Percentiles rank a stretch among this genome's conserved stretches.
Evolutionary conservation across 2,888 invertebrate genomes (phyloP).

Genomic region (Synergus laeviventris): DNA sequence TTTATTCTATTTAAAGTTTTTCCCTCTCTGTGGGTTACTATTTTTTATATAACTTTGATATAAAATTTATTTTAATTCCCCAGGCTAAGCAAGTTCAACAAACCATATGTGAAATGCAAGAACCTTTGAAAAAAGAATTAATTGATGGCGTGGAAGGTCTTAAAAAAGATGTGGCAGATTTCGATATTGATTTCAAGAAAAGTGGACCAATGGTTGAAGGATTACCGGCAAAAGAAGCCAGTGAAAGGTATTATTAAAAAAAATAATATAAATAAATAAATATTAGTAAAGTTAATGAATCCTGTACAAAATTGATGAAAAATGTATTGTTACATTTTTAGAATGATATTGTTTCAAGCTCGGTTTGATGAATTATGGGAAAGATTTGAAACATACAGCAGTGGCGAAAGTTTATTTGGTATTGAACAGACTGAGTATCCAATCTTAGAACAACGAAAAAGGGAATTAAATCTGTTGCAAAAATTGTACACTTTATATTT

Average conservation of each 20-base stretch:
- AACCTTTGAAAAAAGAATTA: constrained; percentile 85
- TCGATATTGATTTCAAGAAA: constrained; percentile 84
- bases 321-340: constrained; percentile 61
- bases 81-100: constrained; percentile 84
- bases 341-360: constrained; percentile 85
- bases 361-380: constrained; percentile 90
- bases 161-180: constrained; percentile 81
- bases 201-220: constrained; percentile 92
- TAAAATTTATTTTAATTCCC: constrained; percentile 38
- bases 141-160: constrained; percentile 84
- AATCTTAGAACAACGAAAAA: constrained; percentile 85
- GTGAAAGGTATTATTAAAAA: constrained; percentile 81
- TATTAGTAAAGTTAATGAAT: constrained; percentile 1
- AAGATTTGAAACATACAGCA: constrained; percentile 88
- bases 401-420: constrained; percentile 91
- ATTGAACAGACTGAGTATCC: constrained; percentile 91
- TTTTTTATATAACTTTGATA: neutral
- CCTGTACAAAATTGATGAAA: neutral
- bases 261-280: no score
- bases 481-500: constrained; percentile 89
- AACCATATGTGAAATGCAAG: constrained; percentile 85
- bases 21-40: neutral
- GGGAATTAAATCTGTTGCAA: constrained; percentile 89
- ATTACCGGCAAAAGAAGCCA: constrained; percentile 89
- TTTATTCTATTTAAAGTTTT: neutral